Percentiles rank a stretch among this genome's conserved stretches.
Conservation (phyloP, 2,888 invertebrate species). For the Drosophila paramelanica region DNA sequence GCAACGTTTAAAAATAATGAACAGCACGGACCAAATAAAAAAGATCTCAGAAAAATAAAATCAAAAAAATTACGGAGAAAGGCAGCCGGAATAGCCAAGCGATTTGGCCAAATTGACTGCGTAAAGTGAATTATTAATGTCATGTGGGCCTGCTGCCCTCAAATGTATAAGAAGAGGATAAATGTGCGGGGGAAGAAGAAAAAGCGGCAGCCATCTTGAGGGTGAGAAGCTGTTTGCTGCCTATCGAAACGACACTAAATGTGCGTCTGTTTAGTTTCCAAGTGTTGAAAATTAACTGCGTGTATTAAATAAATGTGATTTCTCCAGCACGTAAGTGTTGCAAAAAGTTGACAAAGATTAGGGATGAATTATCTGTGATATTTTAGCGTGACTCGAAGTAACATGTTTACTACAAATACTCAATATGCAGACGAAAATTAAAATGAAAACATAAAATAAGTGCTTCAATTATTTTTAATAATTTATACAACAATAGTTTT, state of each 20-base stretch:
- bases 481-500: too few relatives aligned
- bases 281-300: conserved; percentile 77
- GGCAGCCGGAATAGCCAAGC: conserved; percentile 58
- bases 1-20: conserved; percentile 76
- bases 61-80: conserved; percentile 11
- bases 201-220: neutral
- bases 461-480: too few relatives aligned
- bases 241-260: conserved; percentile 72
- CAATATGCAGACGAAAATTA: too few relatives aligned
- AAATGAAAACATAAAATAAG: too few relatives aligned
- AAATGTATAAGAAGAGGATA: neutral
- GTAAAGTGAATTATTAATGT: conserved; percentile 80
- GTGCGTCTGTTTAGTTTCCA: conserved; percentile 76
- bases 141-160: conserved; percentile 51
- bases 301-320: conserved; percentile 78
- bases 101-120: conserved; percentile 80
- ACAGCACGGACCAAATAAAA: conserved; percentile 58
- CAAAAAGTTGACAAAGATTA: conserved; percentile 28
- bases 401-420: too few relatives aligned
- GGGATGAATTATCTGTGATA: conserved; percentile 1
- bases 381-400: too few relatives aligned
- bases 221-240: conserved; percentile 14
- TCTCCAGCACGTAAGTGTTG: conserved; percentile 71
- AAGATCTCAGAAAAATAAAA: conserved; percentile 16
- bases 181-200: neutral